phyloP scores from a whole-genome alignment of 2,113 vertebrate species.

The Misgurnus mizolepis region DNA sequence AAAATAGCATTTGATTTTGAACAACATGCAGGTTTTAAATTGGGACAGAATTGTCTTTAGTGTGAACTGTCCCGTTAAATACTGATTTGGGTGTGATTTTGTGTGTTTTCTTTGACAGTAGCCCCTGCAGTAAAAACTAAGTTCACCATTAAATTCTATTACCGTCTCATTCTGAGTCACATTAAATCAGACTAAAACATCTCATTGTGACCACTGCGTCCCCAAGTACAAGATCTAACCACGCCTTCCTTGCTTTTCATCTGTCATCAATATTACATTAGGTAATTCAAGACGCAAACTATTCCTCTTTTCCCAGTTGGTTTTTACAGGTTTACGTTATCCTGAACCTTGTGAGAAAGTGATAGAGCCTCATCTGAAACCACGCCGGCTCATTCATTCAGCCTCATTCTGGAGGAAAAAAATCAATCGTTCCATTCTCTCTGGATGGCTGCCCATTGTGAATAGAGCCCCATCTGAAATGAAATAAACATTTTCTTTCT shows the following conservation, averaged over 20 bases:
- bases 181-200: slow-evolving; percentile 90
- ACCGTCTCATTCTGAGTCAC: slow-evolving; percentile 86
- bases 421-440: slow-evolving; percentile 81
- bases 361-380: slow-evolving; percentile 59
- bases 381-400: slow-evolving; percentile 71
- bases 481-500: slow-evolving; percentile 75
- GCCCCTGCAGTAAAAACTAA: slow-evolving; percentile 66
- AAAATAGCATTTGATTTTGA: neutral
- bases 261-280: slow-evolving; percentile 90
- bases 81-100: slow-evolving; percentile 82
- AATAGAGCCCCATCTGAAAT: slow-evolving; percentile 71
- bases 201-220: slow-evolving; percentile 76
- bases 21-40: too few relatives aligned
- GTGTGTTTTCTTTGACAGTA: slow-evolving; percentile 66
- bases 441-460: slow-evolving; percentile 74
- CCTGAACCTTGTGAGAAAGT: slow-evolving; percentile 63
- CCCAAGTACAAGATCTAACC: slow-evolving; percentile 79
- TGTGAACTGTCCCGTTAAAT: slow-evolving; percentile 65
- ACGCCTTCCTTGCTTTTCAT: slow-evolving; percentile 73
- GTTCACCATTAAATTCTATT: slow-evolving; percentile 80
- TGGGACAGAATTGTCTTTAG: too few relatives aligned
- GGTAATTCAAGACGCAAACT: slow-evolving; percentile 76
- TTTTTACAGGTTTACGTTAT: slow-evolving; percentile 59
- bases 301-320: slow-evolving; percentile 59
- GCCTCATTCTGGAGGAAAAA: slow-evolving; percentile 63